Base-by-base conservation (phyloP, 37 sponge, comb jelly and placozoan genomes). In the Petrosia ficiformis region DNA sequence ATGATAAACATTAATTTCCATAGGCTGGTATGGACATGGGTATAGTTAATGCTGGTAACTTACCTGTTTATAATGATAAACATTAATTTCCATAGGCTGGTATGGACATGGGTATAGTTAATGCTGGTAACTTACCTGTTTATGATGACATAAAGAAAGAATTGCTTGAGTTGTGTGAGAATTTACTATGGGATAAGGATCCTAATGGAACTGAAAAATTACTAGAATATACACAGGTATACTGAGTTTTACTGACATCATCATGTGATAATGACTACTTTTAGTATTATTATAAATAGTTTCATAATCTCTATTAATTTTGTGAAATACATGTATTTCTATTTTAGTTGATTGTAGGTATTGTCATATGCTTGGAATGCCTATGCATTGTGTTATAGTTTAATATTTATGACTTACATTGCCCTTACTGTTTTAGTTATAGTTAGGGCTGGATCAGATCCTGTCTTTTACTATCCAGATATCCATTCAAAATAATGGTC, bases 31-130 rank as follows among this genome's bases (percentile, higher is more conserved):
- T 95, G 90, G 99, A 98, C 65, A 95, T 98, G 99, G 96, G 96
- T 1, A 98, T 98, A 57, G 99, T 98, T 25, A 95, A 98, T 87
- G 99, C 99, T 67, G 99, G 99, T 0, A 93, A 93, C 66, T 76
- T 98, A 1, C 96, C 99, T 36, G 90, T 98, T 63, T 95, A 95
- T 59, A 74, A 83, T 43, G 96, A 98, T 52, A 48, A 19, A 48
- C 8, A 19, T 48, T 48, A 8, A 19, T 48, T 8, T 48, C 54
- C 54, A 8, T 48, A 97, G 92, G 84, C 83, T 63, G 99, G 99
- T 36, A 90, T 95, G 90, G 99, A 98, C 65, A 95, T 98, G 99
- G 96, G 96, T 1, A 98, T 98, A 57, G 99, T 98, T 25, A 95
- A 98, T 87, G 99, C 99, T 72, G 99, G 99, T 0, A 93, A 93